phyloP scores from a whole-genome alignment of 23 tunicate genomes.

The Trididemnum nubilum region DNA sequence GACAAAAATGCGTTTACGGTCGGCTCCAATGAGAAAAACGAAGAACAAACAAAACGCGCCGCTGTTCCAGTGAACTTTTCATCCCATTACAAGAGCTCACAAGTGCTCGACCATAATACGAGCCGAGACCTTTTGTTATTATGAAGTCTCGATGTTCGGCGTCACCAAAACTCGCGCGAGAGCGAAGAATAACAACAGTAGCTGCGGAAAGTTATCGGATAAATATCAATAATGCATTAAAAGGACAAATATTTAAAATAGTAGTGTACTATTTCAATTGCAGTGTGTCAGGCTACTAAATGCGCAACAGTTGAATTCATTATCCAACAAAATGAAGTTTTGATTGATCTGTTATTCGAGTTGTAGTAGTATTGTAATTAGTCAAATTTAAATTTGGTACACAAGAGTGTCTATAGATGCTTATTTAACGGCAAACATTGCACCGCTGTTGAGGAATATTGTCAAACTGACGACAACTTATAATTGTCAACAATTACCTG shows the following conservation, averaged over 20 bases:
- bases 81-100: constrained; percentile 16
- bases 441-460: no score
- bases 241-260: neutral
- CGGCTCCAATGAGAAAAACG: neutral
- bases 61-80: constrained; percentile 26
- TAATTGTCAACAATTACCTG: no score
- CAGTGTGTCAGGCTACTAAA: neutral
- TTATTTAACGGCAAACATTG: no score
- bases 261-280: no score
- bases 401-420: no score
- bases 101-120: neutral
- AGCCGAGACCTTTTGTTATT: neutral
- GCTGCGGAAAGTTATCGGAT: no score
- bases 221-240: neutral
- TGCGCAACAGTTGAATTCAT: neutral
- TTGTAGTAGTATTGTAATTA: no score
- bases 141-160: neutral
- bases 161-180: neutral
- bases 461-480: no score
- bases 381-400: no score
- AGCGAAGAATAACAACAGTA: neutral
- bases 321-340: neutral
- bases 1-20: no score
- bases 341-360: neutral
- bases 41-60: neutral